Evolutionary conservation across 2,113 vertebrate species (phyloP), one percentile per base, ranked within the genome.

Genomic region (Dipodomys merriami): DNA sequence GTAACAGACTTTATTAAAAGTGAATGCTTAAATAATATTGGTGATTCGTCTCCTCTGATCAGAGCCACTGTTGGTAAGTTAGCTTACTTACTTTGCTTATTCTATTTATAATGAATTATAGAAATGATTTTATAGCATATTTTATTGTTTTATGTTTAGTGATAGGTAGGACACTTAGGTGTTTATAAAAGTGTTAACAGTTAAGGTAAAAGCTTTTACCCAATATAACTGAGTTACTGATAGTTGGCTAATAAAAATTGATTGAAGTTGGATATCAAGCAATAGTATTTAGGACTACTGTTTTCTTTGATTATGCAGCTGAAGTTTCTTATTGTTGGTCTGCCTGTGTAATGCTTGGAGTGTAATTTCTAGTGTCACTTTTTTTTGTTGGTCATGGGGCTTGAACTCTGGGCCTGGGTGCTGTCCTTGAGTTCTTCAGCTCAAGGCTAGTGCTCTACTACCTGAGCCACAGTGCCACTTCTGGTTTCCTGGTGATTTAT

Each of bases 1-100:
- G 99, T 99, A 76, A 99, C 99, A 86, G 99, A 99, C 89, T 99
- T 99, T 97, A 99, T 99, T 97, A 99, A 99, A 98, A 99, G 98
- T 77, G 99, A 99, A 98, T 99, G 99, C 97, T 95, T 99, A 97
- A 99, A 99, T 94, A 99, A 99, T 88, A 99, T 99, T 15, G 99
- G 99, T 85, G 99, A 99, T 95, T 98, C 99, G 0, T 99, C 99
- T n/a, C 99, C 99, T 3, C 98, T 99, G 95, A 99, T 99, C 96
- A 98, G 99, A 97, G 99, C 99, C 94, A 99, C 99, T 46, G 99
- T 99, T 95, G 99, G 99, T 99, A 97, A 98, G 99, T 98, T 88
- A 91, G 2, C 27, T 30, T 91, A 33, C 62, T 67, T 86, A 12
- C 68, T 69, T 78, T 78, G 25, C 44, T 71, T 81, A 49, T 35